Evolutionary conservation across 2,888 invertebrate species (phyloP).

Genomic region (Drosophila borborema): DNA sequence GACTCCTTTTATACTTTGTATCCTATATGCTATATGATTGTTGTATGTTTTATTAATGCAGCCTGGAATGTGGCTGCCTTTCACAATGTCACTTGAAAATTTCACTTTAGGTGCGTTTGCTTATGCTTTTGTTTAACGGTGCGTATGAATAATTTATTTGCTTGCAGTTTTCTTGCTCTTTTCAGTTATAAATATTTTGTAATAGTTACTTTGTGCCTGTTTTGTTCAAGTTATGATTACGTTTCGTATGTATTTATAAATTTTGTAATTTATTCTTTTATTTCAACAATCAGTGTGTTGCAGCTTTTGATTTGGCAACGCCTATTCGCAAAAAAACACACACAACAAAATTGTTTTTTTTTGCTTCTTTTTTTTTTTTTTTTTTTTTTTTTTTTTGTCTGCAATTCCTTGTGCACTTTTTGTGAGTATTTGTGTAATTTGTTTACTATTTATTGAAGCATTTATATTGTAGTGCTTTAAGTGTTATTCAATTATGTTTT

Average conservation of each 20-base stretch:
- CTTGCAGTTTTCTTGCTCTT: constrained; percentile 22
- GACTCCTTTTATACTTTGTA: constrained; percentile 46
- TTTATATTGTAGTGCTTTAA: constrained; percentile 7
- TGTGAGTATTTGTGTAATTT: constrained; percentile 1
- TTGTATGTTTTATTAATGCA: constrained; percentile 68
- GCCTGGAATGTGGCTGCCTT: constrained; percentile 37
- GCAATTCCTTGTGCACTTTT: constrained; percentile 51
- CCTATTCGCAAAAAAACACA: constrained; percentile 39
- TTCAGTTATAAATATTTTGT: constrained; percentile 2
- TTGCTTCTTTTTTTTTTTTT: neutral
- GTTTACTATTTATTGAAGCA: constrained; percentile 1
- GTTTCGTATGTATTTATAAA: constrained; percentile 8
- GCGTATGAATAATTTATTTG: constrained; percentile 64
- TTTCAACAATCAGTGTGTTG: constrained; percentile 10
- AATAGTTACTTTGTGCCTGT: constrained; percentile 33
- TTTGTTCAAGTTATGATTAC: constrained; percentile 16
- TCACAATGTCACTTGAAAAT: constrained; percentile 48
- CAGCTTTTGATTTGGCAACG: constrained; percentile 67
- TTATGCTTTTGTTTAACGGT: constrained; percentile 48
- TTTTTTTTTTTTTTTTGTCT: constrained; percentile 18
- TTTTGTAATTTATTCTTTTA: neutral
- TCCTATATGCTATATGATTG: constrained; percentile 55
- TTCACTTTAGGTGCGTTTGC: constrained; percentile 52
- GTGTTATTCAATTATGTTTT: constrained; percentile 5
- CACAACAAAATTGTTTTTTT: constrained; percentile 32